These are phyloP conservation scores for Yponomeuta sedellus DNA, from an alignment of 2,888 invertebrate genomes.

Conservation along the genomic window DNA sequence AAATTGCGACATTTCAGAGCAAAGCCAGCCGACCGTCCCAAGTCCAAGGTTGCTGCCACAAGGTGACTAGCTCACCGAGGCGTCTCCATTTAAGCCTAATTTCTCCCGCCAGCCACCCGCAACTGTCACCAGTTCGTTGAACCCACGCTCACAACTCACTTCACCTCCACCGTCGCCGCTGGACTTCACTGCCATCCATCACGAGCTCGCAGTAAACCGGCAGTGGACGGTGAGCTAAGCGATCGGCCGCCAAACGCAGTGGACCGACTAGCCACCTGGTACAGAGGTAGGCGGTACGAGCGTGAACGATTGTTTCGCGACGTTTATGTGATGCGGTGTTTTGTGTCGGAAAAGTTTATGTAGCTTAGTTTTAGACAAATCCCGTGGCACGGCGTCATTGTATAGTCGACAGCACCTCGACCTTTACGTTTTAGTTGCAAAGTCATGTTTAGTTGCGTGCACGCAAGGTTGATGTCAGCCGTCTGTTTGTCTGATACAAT, in stretches of 20 bases:
- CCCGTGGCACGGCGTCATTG: too few species aligned
- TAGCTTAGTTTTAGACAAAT: too few species aligned
- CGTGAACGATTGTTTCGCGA: not conserved
- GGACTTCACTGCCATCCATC: not conserved
- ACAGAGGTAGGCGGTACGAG: not conserved
- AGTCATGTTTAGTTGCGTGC: too few species aligned
- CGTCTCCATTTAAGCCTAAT: not conserved
- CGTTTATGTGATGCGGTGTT: not conserved
- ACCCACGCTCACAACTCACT: not conserved
- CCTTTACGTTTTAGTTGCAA: too few species aligned
- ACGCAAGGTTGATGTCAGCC: too few species aligned
- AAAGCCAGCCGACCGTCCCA: not conserved
- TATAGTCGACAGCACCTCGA: too few species aligned
- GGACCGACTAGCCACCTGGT: not conserved
- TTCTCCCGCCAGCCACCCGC: slow-evolving; percentile 3
- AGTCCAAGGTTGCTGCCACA: not conserved
- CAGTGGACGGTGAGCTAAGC: not conserved
- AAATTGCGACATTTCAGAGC: not conserved
- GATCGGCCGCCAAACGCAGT: not conserved
- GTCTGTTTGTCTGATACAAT: too few species aligned
- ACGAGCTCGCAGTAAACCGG: not conserved
- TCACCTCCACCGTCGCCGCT: not conserved
- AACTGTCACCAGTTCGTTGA: slow-evolving; percentile 3
- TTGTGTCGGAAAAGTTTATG: not conserved
- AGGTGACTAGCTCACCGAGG: not conserved